Evolutionary conservation across 2,888 invertebrate genomes (phyloP).

Genomic region (Hypercompe scribonia): DNA sequence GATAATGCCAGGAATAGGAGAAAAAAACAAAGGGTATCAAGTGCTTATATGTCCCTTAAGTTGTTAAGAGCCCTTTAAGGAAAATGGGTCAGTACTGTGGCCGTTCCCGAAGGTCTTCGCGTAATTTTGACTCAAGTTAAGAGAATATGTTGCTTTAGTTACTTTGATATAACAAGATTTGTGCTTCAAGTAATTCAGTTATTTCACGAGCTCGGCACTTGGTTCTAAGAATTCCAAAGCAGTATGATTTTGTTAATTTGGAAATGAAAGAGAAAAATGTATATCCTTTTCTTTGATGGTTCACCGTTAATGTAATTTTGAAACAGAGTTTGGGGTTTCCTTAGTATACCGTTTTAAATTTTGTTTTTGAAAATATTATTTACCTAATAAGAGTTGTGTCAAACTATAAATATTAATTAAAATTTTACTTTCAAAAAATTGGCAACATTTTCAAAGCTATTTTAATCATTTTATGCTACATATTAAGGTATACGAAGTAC

Average conservation of each 20-base stretch:
- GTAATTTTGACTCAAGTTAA: constrained; percentile 35
- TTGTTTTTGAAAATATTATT: neutral
- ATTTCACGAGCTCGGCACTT: neutral
- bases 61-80: constrained; percentile 45
- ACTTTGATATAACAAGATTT: constrained; percentile 1
- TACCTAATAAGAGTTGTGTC: neutral
- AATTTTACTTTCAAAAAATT: no score
- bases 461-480: no score
- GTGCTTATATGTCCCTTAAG: constrained; percentile 34
- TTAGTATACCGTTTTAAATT: neutral
- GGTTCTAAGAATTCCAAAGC: neutral
- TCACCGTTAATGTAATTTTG: neutral
- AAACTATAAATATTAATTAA: neutral
- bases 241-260: neutral
- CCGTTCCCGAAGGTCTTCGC: constrained; percentile 31
- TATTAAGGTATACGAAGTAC: no score
- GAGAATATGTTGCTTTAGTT: constrained; percentile 27
- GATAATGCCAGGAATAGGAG: constrained; percentile 17
- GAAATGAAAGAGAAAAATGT: neutral
- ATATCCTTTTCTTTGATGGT: constrained; percentile 3
- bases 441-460: neutral
- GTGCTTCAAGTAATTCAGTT: neutral
- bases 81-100: constrained; percentile 35
- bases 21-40: constrained; percentile 26
- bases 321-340: neutral